phyloP scores from a whole-genome alignment of 2,888 invertebrate species.

The Zelleria hepariella region DNA sequence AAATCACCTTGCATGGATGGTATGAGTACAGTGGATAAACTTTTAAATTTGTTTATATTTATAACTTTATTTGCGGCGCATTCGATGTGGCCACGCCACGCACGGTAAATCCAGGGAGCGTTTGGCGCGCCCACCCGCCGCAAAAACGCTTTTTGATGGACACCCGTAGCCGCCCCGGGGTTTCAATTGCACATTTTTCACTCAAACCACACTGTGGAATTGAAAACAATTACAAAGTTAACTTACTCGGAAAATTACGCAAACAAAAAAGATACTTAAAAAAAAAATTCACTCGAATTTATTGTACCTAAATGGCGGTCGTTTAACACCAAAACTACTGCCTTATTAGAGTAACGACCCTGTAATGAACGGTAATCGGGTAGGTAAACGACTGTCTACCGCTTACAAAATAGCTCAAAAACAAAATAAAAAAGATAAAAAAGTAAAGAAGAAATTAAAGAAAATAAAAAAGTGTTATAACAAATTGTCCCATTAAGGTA shows the following conservation, averaged over 20 bases:
- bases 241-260: no score
- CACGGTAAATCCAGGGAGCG: not conserved
- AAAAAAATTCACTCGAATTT: no score
- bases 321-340: no score
- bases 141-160: not conserved
- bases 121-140: not conserved
- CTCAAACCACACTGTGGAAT: not conserved
- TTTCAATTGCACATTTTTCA: not conserved
- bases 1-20: no score
- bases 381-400: not conserved
- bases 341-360: no score
- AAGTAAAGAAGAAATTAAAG: not conserved
- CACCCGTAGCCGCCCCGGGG: not conserved
- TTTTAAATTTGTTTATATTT: slow-evolving; percentile 5
- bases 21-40: not conserved
- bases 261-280: no score
- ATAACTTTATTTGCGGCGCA: not conserved
- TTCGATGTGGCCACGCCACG: not conserved
- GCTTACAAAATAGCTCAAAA: no score
- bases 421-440: not conserved
- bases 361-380: not conserved
- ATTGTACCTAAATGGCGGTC: no score
- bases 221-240: not conserved
- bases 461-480: not conserved
- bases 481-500: slow-evolving; percentile 21